A percentile compares a stretch with the other conserved stretches of the same genome.
These are phyloP conservation scores for Alectura lathami DNA, from an alignment of 2,113 vertebrate species.

Conservation along the genomic window DNA sequence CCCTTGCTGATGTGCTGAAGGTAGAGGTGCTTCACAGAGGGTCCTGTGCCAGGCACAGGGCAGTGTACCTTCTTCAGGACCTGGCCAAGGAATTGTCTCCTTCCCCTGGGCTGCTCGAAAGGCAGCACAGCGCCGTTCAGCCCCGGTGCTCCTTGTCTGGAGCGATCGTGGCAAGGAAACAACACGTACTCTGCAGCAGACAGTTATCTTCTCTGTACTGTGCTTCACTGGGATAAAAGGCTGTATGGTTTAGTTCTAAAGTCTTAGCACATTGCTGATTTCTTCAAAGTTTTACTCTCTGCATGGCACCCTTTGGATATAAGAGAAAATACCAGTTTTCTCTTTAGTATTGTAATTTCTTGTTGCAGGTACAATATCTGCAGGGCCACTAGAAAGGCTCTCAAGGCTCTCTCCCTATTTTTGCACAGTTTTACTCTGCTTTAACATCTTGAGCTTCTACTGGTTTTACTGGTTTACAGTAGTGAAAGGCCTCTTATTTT, in stretches of 20 bases:
- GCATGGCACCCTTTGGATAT: accelerated
- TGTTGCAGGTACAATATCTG: not conserved
- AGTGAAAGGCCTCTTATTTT: conserved; percentile 10
- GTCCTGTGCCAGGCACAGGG: not conserved
- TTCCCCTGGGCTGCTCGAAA: not conserved
- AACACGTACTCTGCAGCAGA: not conserved
- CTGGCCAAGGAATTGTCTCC: not conserved
- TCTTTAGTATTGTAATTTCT: not conserved
- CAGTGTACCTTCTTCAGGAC: not conserved
- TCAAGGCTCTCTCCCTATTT: not conserved
- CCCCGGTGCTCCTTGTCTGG: not conserved
- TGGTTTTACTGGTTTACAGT: conserved; percentile 4
- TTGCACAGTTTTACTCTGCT: not conserved
- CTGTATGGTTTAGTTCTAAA: not conserved
- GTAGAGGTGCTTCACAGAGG: not conserved
- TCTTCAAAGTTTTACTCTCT: not conserved
- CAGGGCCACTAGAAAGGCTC: not conserved
- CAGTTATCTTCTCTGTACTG: not conserved
- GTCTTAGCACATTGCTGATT: not conserved
- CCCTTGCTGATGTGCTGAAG: not conserved
- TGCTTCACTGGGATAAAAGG: not conserved
- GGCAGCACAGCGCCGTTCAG: not conserved
- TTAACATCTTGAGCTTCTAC: not conserved
- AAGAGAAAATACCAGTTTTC: not conserved
- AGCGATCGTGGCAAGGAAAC: not conserved